Percentiles rank a stretch among this genome's conserved stretches.
These are phyloP conservation scores for Platalea minor DNA, from an alignment of 2,797 vertebrate species.

Conservation along the genomic window DNA sequence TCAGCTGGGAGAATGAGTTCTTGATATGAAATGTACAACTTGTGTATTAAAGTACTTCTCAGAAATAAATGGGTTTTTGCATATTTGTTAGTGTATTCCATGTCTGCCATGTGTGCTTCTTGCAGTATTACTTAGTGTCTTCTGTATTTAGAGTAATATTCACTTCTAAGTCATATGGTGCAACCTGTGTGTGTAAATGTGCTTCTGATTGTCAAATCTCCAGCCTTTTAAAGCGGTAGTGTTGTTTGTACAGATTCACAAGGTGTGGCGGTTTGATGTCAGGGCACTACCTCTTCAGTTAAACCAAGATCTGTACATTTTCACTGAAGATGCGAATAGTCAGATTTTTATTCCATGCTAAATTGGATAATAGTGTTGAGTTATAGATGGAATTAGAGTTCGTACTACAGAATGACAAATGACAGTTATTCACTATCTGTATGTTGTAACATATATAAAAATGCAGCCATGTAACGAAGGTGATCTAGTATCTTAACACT, in stretches of 20 bases:
- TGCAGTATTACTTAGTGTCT: not conserved
- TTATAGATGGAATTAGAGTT: not conserved
- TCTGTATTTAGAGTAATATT: not conserved
- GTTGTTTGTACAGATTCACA: not conserved
- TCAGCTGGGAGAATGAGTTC: slow-evolving; percentile 35
- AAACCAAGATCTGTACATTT: not conserved
- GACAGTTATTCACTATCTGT: not conserved
- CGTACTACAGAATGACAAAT: not conserved
- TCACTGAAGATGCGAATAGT: not conserved
- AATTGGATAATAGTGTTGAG: not conserved
- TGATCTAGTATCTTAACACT: not conserved
- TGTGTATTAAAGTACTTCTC: slow-evolving; percentile 57
- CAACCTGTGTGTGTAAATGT: not conserved
- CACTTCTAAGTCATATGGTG: not conserved
- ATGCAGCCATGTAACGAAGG: not conserved
- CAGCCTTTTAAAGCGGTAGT: not conserved
- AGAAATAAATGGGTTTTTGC: slow-evolving; percentile 57
- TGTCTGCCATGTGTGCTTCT: not conserved
- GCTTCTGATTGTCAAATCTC: not conserved
- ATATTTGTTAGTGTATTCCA: not conserved
- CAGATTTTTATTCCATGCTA: not conserved
- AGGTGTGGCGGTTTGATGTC: not conserved
- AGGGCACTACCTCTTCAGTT: not conserved
- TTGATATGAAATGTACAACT: slow-evolving; percentile 30
- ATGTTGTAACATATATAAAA: not conserved